Conservation (phyloP, 2,113 vertebrate species). For the Suncus etruscus region DNA sequence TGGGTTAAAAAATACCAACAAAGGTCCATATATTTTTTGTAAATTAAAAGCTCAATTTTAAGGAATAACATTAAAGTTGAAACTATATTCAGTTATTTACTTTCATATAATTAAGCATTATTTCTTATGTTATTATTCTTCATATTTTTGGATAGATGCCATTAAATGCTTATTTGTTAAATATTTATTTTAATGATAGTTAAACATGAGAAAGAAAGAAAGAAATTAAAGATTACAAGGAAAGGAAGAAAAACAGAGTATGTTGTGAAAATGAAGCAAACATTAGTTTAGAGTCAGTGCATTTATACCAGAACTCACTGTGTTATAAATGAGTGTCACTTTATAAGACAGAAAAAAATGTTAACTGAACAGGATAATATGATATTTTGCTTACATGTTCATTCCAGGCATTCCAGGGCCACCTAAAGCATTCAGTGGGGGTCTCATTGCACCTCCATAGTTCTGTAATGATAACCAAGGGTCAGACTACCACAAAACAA, state of each 20-base stretch:
- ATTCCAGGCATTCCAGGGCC: slow-evolving; percentile 98
- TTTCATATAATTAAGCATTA: neutral
- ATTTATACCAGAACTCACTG: neutral
- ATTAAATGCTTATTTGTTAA: neutral
- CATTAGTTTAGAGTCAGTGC: neutral
- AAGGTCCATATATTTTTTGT: neutral
- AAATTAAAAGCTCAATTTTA: neutral
- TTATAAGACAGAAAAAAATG: slow-evolving; percentile 56
- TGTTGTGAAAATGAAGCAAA: slow-evolving; percentile 50
- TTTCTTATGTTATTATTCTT: neutral
- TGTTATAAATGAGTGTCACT: slow-evolving; percentile 34
- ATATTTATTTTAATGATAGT: neutral
- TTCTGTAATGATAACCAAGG: slow-evolving; percentile 94
- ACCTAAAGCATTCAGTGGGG: slow-evolving; percentile 97
- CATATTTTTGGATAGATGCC: neutral
- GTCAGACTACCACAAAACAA: slow-evolving; percentile 94
- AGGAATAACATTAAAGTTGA: neutral
- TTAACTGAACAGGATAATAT: slow-evolving; percentile 66
- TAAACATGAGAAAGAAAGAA: slow-evolving; percentile 40
- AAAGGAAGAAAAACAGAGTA: slow-evolving; percentile 51
- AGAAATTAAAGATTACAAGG: neutral
- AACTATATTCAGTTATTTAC: neutral
- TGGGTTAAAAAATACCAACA: neutral
- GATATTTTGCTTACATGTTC: slow-evolving; percentile 94
- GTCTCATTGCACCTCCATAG: slow-evolving; percentile 99